These are phyloP conservation scores for Tricholauxania praeusta DNA, from an alignment of 2,888 invertebrate species.

Conservation along the genomic window DNA sequence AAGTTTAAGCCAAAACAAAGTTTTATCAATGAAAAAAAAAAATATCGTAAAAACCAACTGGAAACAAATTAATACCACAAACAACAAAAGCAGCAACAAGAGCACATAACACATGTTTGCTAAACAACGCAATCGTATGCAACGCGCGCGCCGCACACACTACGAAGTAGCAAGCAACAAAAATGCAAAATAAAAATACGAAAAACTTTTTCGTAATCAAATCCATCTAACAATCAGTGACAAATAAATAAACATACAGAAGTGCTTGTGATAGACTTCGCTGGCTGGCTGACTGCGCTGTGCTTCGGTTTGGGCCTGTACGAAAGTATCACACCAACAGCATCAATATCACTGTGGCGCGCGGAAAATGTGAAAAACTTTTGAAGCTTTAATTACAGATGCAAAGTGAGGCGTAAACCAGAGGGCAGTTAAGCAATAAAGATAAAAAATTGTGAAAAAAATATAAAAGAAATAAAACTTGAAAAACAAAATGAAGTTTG, in stretches of 20 bases:
- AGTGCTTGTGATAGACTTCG: neutral
- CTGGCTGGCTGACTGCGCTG: too few relatives aligned
- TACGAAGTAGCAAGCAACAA: too few relatives aligned
- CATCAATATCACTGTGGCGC: neutral
- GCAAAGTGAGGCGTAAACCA: conserved; percentile 7
- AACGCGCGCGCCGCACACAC: neutral
- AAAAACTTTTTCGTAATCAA: conserved; percentile 21
- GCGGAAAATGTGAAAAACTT: too few relatives aligned
- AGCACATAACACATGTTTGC: neutral
- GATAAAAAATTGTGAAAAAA: neutral
- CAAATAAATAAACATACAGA: conserved; percentile 13
- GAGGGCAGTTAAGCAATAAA: neutral
- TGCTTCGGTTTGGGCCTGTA: too few relatives aligned
- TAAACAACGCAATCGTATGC: neutral
- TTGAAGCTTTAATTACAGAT: conserved; percentile 28
- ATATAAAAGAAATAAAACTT: neutral
- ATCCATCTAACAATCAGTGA: conserved; percentile 25
- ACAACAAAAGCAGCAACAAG: conserved; percentile 19
- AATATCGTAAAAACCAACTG: neutral
- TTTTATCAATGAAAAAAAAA: too few relatives aligned
- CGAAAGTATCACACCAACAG: neutral
- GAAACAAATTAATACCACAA: conserved; percentile 16
- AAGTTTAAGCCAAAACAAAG: too few relatives aligned
- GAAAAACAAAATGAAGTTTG: conserved; percentile 3
- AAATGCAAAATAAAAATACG: neutral